Percentiles rank a stretch among this genome's conserved stretches.
Evolutionary conservation across 2,797 vertebrate genomes (phyloP).

Genomic region (Enteromius fasciolatus): DNA sequence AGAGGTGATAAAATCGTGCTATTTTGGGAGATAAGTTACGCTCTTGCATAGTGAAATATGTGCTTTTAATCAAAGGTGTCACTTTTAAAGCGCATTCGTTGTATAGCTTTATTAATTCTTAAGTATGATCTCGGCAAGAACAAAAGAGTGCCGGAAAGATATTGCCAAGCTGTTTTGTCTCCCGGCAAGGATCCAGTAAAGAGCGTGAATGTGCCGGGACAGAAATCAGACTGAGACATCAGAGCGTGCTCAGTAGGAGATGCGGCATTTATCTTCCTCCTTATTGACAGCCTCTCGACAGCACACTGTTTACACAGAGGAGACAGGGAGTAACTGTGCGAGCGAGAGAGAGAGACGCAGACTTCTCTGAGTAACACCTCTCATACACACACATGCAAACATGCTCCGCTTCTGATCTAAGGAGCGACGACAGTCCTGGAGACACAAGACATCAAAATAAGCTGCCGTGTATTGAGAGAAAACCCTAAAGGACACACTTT

Average conservation of each 20-base stretch:
- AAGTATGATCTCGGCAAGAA: conserved; percentile 1
- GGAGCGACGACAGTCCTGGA: conserved; percentile 18
- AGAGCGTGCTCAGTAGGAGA: conserved; percentile 49
- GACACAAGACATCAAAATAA: conserved; percentile 35
- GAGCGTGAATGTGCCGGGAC: conserved; percentile 34
- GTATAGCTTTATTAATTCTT: neutral
- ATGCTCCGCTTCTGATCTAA: conserved; percentile 21
- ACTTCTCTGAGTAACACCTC: conserved; percentile 44
- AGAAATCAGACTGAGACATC: conserved; percentile 58
- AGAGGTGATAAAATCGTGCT: conserved; percentile 7
- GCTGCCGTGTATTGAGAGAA: neutral
- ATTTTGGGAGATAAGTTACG: conserved; percentile 26
- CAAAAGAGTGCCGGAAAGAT: conserved; percentile 22
- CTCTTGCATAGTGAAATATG: neutral
- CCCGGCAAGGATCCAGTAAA: conserved; percentile 46
- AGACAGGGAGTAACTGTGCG: conserved; percentile 46
- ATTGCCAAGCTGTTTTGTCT: conserved; percentile 52
- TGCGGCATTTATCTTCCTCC: conserved; percentile 51
- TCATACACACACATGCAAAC: conserved; percentile 27
- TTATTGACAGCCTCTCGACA: conserved; percentile 51
- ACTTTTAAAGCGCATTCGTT: conserved; percentile 11
- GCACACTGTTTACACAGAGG: conserved; percentile 50
- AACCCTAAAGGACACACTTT: conserved; percentile 32
- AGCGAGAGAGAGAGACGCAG: neutral
- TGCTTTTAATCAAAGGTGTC: conserved; percentile 8